A percentile compares a stretch with the other conserved stretches of the same genome.
phyloP scores from a whole-genome alignment of 2,113 vertebrate species.

The Guaruba guarouba region DNA sequence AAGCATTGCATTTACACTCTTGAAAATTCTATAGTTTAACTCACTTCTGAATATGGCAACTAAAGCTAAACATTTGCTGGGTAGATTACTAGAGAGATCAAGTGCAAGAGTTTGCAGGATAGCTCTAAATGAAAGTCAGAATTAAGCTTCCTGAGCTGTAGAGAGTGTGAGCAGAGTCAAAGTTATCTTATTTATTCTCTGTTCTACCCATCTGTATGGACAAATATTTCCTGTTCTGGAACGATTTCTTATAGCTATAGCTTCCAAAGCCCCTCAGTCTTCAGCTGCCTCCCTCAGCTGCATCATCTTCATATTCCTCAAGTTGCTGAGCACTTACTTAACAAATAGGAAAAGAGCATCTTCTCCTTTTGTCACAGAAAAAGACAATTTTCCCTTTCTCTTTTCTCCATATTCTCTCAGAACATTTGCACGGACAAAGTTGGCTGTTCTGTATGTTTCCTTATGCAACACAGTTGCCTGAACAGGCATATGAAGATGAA shows the following conservation, averaged over 20 bases:
- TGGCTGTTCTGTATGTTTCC: not conserved
- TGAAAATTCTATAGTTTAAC: not conserved
- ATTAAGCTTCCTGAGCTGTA: not conserved
- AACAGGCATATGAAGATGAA: not conserved
- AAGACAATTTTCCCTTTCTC: not conserved
- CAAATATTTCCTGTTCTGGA: not conserved
- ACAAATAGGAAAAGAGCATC: not conserved
- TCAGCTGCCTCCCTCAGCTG: not conserved
- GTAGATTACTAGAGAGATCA: not conserved
- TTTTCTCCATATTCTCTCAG: not conserved
- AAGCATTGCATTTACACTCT: not conserved
- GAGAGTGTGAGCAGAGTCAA: not conserved
- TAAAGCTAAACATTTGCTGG: not conserved
- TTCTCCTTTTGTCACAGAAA: not conserved
- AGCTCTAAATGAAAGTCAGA: not conserved
- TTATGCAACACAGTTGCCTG: not conserved
- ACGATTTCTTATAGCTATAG: not conserved
- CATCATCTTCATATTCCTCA: not conserved
- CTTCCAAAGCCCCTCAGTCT: not conserved
- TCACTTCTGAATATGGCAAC: not conserved
- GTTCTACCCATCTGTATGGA: not conserved
- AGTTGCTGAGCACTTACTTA: not conserved
- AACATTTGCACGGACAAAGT: not conserved
- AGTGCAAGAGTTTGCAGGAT: not conserved
- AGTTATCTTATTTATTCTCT: not conserved